Percentiles rank a stretch among this genome's conserved stretches.
Conservation (phyloP, 2,113 vertebrate genomes). For the Litocranius walleri region DNA sequence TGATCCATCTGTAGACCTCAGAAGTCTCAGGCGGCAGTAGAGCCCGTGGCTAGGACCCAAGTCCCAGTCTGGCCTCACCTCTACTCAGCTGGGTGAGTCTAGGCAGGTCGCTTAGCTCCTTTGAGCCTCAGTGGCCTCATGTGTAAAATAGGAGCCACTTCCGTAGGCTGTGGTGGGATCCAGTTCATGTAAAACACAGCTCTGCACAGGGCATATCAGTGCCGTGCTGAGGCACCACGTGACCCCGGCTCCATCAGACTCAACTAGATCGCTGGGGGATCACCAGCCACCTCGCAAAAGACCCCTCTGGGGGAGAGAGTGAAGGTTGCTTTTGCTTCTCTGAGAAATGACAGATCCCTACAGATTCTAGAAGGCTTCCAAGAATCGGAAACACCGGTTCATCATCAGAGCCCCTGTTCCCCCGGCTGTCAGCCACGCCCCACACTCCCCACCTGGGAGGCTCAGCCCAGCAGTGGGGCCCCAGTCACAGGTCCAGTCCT, state of each 20-base stretch:
- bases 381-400: neutral
- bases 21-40: neutral
- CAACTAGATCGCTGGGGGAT: neutral
- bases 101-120: neutral
- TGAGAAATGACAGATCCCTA: neutral
- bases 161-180: neutral
- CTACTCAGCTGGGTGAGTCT: neutral
- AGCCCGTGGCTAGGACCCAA: neutral
- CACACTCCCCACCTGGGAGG: neutral
- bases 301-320: neutral
- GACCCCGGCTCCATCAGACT: neutral
- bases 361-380: neutral
- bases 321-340: neutral
- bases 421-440: rapidly evolving
- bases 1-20: rapidly evolving
- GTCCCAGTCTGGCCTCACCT: neutral
- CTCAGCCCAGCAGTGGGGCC: neutral
- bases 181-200: neutral
- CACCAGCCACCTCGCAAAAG: too few species aligned
- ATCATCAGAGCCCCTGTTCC: neutral
- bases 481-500: neutral
- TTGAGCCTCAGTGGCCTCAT: neutral
- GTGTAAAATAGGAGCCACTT: neutral
- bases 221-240: rapidly evolving
- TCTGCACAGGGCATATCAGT: rapidly evolving